Conservation (phyloP, 53 echinoderm and acorn worm species). For the Zoroaster sp. region DNA sequence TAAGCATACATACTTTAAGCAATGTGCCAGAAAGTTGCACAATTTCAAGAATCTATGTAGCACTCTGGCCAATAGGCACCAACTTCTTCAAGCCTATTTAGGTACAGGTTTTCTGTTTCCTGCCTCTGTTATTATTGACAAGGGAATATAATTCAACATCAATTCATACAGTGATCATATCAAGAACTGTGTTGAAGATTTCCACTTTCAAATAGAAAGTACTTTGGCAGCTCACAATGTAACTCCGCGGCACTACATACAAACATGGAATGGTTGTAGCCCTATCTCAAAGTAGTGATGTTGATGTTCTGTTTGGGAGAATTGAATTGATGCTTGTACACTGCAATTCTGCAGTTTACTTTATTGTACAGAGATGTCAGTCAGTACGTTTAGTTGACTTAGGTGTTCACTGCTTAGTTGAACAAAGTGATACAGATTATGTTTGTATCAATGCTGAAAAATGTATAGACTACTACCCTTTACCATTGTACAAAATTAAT, state of each 20-base stretch:
- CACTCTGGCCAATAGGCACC: too few relatives aligned
- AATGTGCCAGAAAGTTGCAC: too few relatives aligned
- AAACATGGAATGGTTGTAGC: constrained; percentile 35
- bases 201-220: constrained; percentile 23
- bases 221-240: constrained; percentile 48
- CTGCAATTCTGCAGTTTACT: constrained; percentile 8
- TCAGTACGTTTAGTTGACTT: constrained; percentile 17
- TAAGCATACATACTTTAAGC: constrained; percentile 54
- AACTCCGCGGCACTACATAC: constrained; percentile 39
- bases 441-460: constrained; percentile 8
- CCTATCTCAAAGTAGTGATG: constrained; percentile 3
- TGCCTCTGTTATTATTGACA: neutral
- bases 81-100: too few relatives aligned
- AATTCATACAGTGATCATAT: constrained; percentile 39
- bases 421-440: neutral
- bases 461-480: constrained; percentile 50
- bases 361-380: neutral
- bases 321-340: constrained; percentile 32
- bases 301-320: constrained; percentile 14
- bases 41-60: too few relatives aligned
- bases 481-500: constrained; percentile 24
- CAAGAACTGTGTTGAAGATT: constrained; percentile 3
- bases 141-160: constrained; percentile 41
- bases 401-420: neutral
- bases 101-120: constrained; percentile 47